Evolutionary conservation across 2,113 vertebrate species (phyloP).

Genomic region (Carollia perspicillata): DNA sequence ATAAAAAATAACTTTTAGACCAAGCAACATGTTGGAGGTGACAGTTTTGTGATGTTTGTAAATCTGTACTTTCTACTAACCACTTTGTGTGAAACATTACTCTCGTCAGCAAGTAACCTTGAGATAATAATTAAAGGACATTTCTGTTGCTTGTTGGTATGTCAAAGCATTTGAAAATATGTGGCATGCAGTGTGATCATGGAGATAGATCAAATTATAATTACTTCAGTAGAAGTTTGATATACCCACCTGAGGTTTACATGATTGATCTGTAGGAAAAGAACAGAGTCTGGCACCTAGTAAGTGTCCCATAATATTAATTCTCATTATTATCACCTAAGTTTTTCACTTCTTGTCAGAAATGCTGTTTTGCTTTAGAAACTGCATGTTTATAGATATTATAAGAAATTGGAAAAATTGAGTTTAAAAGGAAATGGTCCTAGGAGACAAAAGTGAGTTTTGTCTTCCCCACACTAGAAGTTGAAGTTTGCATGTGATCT

Average conservation of each 20-base stretch:
- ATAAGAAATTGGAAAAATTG: conserved; percentile 8
- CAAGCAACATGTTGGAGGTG: neutral
- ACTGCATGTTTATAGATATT: neutral
- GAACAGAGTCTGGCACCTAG: neutral
- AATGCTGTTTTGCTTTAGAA: conserved; percentile 9
- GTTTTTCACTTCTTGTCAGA: conserved; percentile 11
- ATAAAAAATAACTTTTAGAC: conserved; percentile 55
- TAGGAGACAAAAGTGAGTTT: neutral
- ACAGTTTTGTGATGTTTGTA: conserved; percentile 26
- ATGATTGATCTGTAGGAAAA: neutral
- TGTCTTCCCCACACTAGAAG: neutral
- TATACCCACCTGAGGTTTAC: neutral
- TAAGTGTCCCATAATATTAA: neutral
- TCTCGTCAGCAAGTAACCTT: neutral
- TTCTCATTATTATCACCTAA: neutral
- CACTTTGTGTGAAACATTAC: neutral
- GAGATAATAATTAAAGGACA: conserved; percentile 46
- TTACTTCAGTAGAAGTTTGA: neutral
- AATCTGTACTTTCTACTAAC: conserved; percentile 7
- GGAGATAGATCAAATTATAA: conserved; percentile 31
- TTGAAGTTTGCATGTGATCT: neutral
- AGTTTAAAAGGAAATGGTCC: conserved; percentile 21
- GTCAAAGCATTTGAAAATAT: conserved; percentile 7
- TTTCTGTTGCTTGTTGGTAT: neutral
- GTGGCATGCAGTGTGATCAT: neutral